Evolutionary conservation across 2,113 vertebrate species (phyloP).

Genomic region (Thunnus thynnus): DNA sequence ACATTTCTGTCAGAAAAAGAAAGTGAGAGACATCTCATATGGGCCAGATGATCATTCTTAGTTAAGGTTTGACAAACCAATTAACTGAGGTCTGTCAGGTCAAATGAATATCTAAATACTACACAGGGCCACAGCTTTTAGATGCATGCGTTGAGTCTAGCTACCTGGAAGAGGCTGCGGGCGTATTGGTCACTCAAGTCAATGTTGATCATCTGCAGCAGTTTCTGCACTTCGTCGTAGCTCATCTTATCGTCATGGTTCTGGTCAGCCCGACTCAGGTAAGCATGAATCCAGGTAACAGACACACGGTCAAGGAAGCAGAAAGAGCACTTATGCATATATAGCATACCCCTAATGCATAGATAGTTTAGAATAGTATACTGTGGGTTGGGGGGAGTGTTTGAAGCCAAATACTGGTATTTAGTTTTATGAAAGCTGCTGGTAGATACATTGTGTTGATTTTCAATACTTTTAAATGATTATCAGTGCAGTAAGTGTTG

Average conservation of each 20-base stretch:
- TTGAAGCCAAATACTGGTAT: no score
- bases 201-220: constrained; percentile 96
- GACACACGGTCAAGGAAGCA: constrained; percentile 71
- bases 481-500: no score
- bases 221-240: constrained; percentile 92
- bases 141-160: background rate
- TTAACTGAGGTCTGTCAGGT: background rate
- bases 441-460: no score
- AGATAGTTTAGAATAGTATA: no score
- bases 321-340: no score
- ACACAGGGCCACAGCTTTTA: background rate
- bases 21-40: background rate
- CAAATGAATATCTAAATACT: background rate
- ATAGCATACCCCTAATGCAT: no score
- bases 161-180: constrained; percentile 92
- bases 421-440: no score
- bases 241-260: constrained; percentile 95
- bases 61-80: background rate
- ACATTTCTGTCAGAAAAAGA: constrained; percentile 86
- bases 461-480: no score
- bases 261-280: constrained; percentile 91
- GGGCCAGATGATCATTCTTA: background rate
- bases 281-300: constrained; percentile 91
- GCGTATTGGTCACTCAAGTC: constrained; percentile 93
- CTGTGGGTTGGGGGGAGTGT: no score